Evolutionary conservation across 2,113 vertebrate species (phyloP).

Genomic region (Rhadina sibilatrix): DNA sequence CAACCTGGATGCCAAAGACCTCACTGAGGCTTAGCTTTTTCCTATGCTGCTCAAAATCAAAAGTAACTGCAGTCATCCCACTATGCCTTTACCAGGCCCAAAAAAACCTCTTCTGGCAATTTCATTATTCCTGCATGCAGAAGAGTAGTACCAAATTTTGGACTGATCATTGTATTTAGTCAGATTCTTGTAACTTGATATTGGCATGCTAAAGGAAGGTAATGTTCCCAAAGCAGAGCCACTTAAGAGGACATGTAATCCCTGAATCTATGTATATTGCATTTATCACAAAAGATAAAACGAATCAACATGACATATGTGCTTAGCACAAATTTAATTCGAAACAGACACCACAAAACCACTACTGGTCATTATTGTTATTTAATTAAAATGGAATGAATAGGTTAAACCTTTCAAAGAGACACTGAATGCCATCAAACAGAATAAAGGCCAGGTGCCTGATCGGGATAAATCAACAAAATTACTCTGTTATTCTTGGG

Average conservation of each 20-base stretch:
- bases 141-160: background rate
- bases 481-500: background rate
- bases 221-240: background rate
- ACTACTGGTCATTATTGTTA: background rate
- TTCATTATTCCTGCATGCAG: background rate
- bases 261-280: background rate
- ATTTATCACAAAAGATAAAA: slow-evolving; percentile 4
- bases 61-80: background rate
- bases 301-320: fast-evolving
- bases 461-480: background rate
- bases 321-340: slow-evolving; percentile 18
- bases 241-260: background rate
- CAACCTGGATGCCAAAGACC: background rate
- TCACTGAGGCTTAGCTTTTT: background rate
- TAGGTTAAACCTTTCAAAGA: background rate
- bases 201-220: background rate
- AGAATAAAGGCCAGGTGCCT: background rate
- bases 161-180: background rate
- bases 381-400: slow-evolving; percentile 23
- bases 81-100: background rate
- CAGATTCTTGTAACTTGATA: background rate
- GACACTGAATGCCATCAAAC: background rate
- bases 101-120: background rate
- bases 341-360: background rate
- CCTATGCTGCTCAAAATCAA: background rate